Conservation (phyloP, 2,113 vertebrate genomes). For the Gambusia holbrooki region DNA sequence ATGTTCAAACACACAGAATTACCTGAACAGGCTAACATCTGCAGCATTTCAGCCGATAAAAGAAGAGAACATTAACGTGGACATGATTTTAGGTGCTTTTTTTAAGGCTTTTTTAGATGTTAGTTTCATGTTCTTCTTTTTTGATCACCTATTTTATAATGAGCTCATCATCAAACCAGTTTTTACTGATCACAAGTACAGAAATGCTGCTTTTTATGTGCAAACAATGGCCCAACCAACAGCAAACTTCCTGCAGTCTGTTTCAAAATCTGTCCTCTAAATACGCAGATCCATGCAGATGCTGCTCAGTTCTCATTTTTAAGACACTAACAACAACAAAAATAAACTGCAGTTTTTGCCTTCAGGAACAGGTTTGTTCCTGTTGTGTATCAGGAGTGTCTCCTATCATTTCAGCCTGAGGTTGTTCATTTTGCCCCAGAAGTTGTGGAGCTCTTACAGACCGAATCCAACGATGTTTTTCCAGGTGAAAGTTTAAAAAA, state of each 20-base stretch:
- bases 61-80: neutral
- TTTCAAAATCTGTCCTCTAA: neutral
- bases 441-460: neutral
- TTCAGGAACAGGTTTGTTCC: neutral
- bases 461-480: neutral
- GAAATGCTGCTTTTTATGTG: neutral
- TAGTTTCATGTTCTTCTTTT: neutral
- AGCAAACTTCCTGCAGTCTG: neutral
- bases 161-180: neutral
- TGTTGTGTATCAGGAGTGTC: neutral
- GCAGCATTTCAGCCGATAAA: neutral
- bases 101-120: neutral
- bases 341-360: neutral
- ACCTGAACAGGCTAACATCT: neutral
- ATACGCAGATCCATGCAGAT: neutral
- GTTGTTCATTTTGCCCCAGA: neutral
- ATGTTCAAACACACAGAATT: neutral
- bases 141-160: neutral
- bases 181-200: neutral
- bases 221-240: neutral
- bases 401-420: slow-evolving; percentile 6
- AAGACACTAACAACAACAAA: neutral
- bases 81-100: neutral
- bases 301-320: neutral
- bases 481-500: slow-evolving; percentile 4